phyloP scores from a whole-genome alignment of 2,113 vertebrate species.

The Epinephelus lanceolatus region DNA sequence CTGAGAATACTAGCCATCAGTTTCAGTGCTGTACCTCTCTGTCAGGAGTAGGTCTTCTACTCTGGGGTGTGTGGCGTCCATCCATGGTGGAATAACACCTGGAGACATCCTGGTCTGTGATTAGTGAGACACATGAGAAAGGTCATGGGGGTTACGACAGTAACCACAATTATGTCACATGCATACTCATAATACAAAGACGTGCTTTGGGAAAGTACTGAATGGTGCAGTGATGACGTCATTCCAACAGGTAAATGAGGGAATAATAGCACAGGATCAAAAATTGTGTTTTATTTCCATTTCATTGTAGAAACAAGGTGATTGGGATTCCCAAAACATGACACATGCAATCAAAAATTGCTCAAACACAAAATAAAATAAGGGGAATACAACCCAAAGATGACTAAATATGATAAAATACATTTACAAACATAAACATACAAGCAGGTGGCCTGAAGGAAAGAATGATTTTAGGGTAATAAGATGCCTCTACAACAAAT shows the following conservation, averaged over 20 bases:
- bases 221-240: slow-evolving; percentile 41
- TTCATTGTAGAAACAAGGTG: slow-evolving; percentile 48
- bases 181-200: slow-evolving; percentile 22
- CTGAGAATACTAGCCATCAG: not conserved
- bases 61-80: slow-evolving; percentile 86
- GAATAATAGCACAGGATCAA: slow-evolving; percentile 51
- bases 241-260: slow-evolving; percentile 66
- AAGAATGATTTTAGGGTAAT: slow-evolving; percentile 20
- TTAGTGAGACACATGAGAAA: slow-evolving; percentile 71
- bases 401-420: not conserved
- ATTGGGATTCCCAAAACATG: slow-evolving; percentile 41
- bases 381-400: slow-evolving; percentile 20
- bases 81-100: slow-evolving; percentile 91
- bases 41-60: slow-evolving; percentile 90
- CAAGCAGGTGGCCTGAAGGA: slow-evolving; percentile 31
- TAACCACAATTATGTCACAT: not conserved
- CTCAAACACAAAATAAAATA: slow-evolving; percentile 49
- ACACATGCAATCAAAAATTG: slow-evolving; percentile 46
- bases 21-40: slow-evolving; percentile 89
- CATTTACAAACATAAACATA: slow-evolving; percentile 33
- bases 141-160: slow-evolving; percentile 25
- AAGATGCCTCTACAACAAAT: slow-evolving; percentile 14
- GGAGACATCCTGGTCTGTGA: slow-evolving; percentile 90
- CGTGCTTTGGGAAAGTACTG: slow-evolving; percentile 15
- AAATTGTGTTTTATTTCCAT: slow-evolving; percentile 74